Evolutionary conservation across 2,888 invertebrate species (phyloP).

Genomic region (Acanthosoma haemorrhoidale): DNA sequence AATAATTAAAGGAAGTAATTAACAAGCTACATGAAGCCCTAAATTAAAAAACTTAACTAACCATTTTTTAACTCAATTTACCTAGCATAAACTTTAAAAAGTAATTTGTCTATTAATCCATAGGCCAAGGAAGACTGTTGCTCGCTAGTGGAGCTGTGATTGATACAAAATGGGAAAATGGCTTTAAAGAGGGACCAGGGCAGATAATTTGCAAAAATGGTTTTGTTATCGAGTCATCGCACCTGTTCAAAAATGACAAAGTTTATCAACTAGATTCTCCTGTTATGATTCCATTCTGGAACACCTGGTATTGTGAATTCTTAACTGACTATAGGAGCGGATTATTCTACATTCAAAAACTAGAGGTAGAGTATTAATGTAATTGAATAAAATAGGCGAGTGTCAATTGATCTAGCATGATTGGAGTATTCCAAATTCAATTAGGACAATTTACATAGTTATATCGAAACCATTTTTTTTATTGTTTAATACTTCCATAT

Average conservation of each 20-base stretch:
- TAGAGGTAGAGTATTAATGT: no score
- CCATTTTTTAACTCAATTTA: no score
- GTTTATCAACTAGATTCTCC: neutral
- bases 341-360: neutral
- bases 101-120: neutral
- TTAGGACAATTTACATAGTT: no score
- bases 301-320: constrained; percentile 16
- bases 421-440: no score
- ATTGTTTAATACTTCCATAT: no score
- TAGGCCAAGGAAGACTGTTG: constrained; percentile 32
- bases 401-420: no score
- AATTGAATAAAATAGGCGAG: no score
- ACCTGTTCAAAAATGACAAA: constrained; percentile 14
- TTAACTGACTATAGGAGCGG: neutral
- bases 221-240: neutral
- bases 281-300: constrained; percentile 3
- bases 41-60: no score
- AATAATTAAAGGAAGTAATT: no score
- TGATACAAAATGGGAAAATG: constrained; percentile 29
- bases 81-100: no score
- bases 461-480: no score
- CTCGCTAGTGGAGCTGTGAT: constrained; percentile 33
- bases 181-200: constrained; percentile 31
- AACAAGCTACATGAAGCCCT: no score
- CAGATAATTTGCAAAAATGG: constrained; percentile 35